phyloP scores from a whole-genome alignment of 92 coral and sea anemone genomes.

The Pocillopora grandis region DNA sequence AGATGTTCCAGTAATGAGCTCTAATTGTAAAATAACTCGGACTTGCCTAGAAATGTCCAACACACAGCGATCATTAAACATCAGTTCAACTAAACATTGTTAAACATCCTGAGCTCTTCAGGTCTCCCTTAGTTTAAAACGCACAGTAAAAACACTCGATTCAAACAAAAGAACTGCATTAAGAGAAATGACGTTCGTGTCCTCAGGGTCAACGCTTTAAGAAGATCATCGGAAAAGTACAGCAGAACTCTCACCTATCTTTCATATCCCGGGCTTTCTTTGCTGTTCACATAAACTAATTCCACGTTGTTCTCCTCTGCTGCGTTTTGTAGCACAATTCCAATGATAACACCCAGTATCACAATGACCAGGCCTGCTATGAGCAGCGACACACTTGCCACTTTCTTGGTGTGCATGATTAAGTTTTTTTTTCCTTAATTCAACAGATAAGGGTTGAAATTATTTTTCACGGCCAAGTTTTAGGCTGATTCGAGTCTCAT shows the following conservation, averaged over 20 bases:
- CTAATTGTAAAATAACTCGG: conserved; percentile 20
- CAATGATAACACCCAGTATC: conserved; percentile 51
- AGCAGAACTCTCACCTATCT: conserved; percentile 59
- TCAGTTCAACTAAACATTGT: too few species aligned
- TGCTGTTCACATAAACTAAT: conserved; percentile 48
- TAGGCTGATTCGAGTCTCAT: too few species aligned
- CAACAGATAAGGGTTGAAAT: not conserved
- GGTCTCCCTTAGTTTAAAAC: too few species aligned
- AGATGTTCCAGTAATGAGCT: conserved; percentile 81
- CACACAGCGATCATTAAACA: not conserved
- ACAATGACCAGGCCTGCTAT: not conserved
- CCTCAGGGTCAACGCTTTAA: too few species aligned
- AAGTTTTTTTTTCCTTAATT: not conserved
- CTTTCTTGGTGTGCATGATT: conserved; percentile 36
- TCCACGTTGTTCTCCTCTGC: conserved; percentile 22
- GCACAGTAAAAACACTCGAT: too few species aligned
- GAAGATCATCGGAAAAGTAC: too few species aligned
- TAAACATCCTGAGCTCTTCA: too few species aligned
- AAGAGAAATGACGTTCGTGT: too few species aligned
- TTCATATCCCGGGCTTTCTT: conserved; percentile 42
- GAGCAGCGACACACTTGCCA: conserved; percentile 17
- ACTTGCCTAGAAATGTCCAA: conserved; percentile 31
- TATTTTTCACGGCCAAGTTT: not conserved
- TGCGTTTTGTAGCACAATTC: conserved; percentile 40
- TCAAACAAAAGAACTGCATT: too few species aligned